Evolutionary conservation across 2,113 vertebrate genomes (phyloP).

Genomic region (Desmodus rotundus): DNA sequence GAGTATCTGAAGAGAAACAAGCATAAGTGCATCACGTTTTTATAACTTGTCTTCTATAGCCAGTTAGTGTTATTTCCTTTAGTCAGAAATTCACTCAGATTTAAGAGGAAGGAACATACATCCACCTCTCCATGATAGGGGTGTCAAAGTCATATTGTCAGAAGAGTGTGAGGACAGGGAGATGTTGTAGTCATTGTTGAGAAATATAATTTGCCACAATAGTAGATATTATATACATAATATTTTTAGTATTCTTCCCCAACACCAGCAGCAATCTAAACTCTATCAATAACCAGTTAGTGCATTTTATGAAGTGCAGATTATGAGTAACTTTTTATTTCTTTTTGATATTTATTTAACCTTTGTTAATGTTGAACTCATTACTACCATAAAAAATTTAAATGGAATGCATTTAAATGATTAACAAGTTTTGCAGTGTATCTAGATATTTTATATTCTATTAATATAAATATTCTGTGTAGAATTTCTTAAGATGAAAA

Average conservation of each 20-base stretch:
- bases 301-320: background rate
- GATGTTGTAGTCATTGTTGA: background rate
- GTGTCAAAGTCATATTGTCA: background rate
- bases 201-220: background rate
- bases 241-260: background rate
- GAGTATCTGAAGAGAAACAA: background rate
- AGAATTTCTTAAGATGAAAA: background rate
- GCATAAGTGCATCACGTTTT: background rate
- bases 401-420: background rate
- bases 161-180: background rate
- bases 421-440: background rate
- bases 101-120: background rate
- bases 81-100: background rate
- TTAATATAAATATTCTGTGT: background rate
- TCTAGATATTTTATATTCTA: background rate
- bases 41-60: background rate
- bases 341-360: slow-evolving; percentile 13
- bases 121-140: background rate
- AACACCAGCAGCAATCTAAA: background rate
- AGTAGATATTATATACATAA: background rate
- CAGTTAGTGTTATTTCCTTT: background rate
- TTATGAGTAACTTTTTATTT: background rate
- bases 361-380: background rate
- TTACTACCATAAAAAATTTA: background rate
- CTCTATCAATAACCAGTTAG: background rate